Evolutionary conservation across 64 coral and sea anemone genomes (phyloP), one percentile per base, ranked within the genome.

Genomic region (Pachyseris speciosa): DNA sequence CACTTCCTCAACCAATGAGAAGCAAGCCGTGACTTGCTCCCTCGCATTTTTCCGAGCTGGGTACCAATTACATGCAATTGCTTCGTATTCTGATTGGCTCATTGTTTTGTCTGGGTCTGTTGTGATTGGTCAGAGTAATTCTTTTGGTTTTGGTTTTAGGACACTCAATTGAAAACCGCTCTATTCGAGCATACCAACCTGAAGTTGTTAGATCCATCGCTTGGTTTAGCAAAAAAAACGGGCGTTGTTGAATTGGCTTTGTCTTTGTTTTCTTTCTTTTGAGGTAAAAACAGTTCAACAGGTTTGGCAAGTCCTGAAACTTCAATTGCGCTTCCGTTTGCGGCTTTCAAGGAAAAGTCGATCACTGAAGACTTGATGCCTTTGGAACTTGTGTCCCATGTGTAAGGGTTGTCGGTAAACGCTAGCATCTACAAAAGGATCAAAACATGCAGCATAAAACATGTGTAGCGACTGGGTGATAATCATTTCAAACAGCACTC

Each of bases 311-410:
- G 94, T 44, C 90, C 90, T 7, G 45, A 83, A 67, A 96, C 67
- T 36, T 96, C 58, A 1, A 96, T 48, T 71, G 51, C 12, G 30
- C 88, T 89, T 34, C 94, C 94, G 57, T 93, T 48, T 0, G 78
- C 83, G 37, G 94, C 53, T 53, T 96, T 96, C 22, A 96, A 84
- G 50, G 75, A 93, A 31, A 96, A 96, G 34, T 96, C 94, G 1
- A 93, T 73, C 19, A 96, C 94, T 7, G 90, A 88, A 22, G 94
- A 89, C 38, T 93, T 96, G 25, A 96, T 81, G 27, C 88, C 88
- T n/a, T 78, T 89, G 3, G 94, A 83, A 25, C 85, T 96, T 39
- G 77, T 16, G 37, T 96, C 94, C 94, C 94, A 96, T 4, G 90
- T 96, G 59, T 87, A 96, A 55, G 94, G 94, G 38, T 96, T 96